A percentile compares a stretch with the other conserved stretches of the same genome.
phyloP scores from a whole-genome alignment of 2,797 vertebrate species.

The Poeciliopsis paucimaculata region DNA sequence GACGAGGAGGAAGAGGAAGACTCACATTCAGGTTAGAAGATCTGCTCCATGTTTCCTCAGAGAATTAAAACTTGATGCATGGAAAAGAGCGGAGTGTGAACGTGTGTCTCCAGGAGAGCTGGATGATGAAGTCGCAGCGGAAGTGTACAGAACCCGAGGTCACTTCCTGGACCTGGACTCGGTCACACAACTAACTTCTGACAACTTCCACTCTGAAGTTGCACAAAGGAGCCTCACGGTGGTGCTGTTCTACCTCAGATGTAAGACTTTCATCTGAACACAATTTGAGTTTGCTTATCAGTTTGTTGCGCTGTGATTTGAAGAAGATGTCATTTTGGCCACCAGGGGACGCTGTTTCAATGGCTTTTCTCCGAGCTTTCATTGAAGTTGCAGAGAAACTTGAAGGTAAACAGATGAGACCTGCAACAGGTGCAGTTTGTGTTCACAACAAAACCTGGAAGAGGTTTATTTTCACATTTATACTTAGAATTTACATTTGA shows the following conservation, averaged over 20 bases:
- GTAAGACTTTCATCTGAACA: conserved; percentile 76
- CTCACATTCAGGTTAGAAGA: conserved; percentile 57
- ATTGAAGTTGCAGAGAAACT: conserved; percentile 83
- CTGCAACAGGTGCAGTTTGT: background rate
- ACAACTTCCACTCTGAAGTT: conserved; percentile 81
- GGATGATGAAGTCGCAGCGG: conserved; percentile 91
- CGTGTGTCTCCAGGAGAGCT: conserved; percentile 75
- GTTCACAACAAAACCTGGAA: background rate
- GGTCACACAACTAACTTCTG: conserved; percentile 82
- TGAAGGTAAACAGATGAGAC: conserved; percentile 80
- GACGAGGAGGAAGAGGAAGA: conserved; percentile 41
- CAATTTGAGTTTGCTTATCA: background rate
- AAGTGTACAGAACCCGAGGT: conserved; percentile 83
- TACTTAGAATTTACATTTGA: background rate
- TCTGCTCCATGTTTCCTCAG: background rate
- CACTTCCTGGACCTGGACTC: conserved; percentile 76
- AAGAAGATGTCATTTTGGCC: conserved; percentile 12
- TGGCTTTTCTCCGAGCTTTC: conserved; percentile 85
- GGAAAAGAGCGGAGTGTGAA: background rate
- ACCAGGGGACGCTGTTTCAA: conserved; percentile 91
- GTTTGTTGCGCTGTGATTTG: background rate
- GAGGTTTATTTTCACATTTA: background rate
- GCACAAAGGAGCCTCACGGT: conserved; percentile 67
- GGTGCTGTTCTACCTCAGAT: conserved; percentile 91
- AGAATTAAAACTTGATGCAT: background rate